phyloP scores from a whole-genome alignment of 2,888 invertebrate species.

The Clanis bilineata region DNA sequence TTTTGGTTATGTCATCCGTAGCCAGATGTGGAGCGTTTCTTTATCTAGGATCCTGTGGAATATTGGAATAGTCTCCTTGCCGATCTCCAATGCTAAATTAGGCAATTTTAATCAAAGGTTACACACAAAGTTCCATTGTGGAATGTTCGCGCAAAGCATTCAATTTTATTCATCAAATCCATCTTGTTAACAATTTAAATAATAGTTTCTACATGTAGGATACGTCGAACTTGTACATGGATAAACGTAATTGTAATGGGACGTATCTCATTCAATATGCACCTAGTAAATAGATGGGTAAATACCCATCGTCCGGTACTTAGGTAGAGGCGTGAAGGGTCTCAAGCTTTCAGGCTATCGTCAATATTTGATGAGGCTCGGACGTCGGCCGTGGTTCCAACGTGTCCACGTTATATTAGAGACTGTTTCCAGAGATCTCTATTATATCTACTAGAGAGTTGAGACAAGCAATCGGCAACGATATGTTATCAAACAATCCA shows the following conservation, averaged over 20 bases:
- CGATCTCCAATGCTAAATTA: no score
- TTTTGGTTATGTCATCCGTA: no score
- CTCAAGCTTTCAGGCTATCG: slow-evolving; percentile 60
- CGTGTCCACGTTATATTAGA: slow-evolving; percentile 33
- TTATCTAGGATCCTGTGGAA: no score
- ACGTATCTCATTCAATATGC: slow-evolving; percentile 55
- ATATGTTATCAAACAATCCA: not conserved
- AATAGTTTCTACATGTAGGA: not conserved
- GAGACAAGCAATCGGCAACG: not conserved
- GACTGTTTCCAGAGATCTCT: slow-evolving; percentile 25
- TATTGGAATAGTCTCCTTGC: no score
- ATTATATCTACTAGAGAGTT: not conserved
- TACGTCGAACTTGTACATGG: not conserved
- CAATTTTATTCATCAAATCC: no score
- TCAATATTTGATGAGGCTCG: slow-evolving; percentile 78
- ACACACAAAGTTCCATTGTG: no score
- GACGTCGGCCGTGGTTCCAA: slow-evolving; percentile 46
- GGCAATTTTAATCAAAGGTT: no score
- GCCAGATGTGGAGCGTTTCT: no score
- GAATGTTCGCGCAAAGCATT: no score
- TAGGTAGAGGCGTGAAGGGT: slow-evolving; percentile 36
- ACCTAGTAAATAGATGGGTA: slow-evolving; percentile 48
- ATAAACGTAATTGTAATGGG: slow-evolving; percentile 34
- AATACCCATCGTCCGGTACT: slow-evolving; percentile 27
- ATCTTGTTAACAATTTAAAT: not conserved